Evolutionary conservation across 2,797 vertebrate species (phyloP).

Genomic region (Peromyscus aztecus): DNA sequence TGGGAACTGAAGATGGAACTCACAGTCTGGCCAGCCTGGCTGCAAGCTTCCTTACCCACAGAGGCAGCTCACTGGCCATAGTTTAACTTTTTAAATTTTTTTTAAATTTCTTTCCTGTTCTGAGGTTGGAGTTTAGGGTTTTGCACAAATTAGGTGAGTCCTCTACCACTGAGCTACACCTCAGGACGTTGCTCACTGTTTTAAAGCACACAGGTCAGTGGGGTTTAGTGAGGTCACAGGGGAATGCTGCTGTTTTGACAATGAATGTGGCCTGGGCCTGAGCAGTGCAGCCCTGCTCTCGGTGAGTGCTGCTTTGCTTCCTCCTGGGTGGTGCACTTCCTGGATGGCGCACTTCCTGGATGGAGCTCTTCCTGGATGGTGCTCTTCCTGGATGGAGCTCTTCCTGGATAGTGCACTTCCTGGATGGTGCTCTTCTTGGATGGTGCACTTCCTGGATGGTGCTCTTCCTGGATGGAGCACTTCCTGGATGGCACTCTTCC

Average conservation of each 20-base stretch:
- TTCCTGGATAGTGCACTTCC: too few species aligned
- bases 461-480: too few species aligned
- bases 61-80: background rate
- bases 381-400: rapidly evolving
- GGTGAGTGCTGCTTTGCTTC: rapidly evolving
- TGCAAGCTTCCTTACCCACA: background rate
- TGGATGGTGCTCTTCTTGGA: too few species aligned
- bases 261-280: rapidly evolving
- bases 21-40: background rate
- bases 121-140: background rate
- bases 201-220: background rate
- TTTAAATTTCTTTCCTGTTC: too few species aligned
- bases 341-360: too few species aligned
- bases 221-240: too few species aligned
- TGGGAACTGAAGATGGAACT: background rate
- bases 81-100: background rate
- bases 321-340: too few species aligned
- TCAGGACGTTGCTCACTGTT: background rate
- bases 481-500: too few species aligned
- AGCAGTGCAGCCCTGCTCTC: background rate
- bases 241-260: background rate
- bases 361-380: too few species aligned
- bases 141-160: background rate
- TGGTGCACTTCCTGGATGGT: too few species aligned
- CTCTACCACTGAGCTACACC: too few species aligned